phyloP scores from a whole-genome alignment of 2,113 vertebrate species.

The Pangasianodon gigas region DNA sequence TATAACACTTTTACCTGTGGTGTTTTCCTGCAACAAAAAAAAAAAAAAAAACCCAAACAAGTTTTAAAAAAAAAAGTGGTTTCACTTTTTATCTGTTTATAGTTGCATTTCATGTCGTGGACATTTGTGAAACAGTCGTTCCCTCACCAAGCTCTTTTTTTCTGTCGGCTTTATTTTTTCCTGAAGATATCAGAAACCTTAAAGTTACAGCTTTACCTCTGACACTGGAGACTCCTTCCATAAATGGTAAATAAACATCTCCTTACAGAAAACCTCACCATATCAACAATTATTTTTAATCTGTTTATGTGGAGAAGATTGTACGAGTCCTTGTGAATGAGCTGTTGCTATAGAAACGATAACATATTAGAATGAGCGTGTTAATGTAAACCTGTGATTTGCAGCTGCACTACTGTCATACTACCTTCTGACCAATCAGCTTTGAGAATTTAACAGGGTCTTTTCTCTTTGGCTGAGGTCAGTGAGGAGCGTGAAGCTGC shows the following conservation, averaged over 20 bases:
- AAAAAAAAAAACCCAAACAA: no score
- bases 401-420: not conserved
- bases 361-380: no score
- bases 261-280: not conserved
- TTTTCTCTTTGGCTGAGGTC: conserved; percentile 55
- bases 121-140: no score
- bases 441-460: not conserved
- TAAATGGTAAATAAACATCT: not conserved
- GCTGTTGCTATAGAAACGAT: not conserved
- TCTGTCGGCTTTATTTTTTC: no score
- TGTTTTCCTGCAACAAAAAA: no score
- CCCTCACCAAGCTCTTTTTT: no score
- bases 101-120: no score
- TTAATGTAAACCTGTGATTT: not conserved
- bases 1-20: no score
- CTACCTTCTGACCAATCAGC: not conserved
- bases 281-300: not conserved
- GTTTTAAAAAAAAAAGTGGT: no score
- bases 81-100: no score
- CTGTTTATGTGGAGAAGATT: not conserved
- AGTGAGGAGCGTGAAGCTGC: conserved; percentile 50
- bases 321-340: not conserved
- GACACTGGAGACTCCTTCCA: not conserved
- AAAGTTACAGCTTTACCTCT: not conserved
- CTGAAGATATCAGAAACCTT: no score